These are phyloP conservation scores for Mionectes macconnelli DNA, from an alignment of 2,113 vertebrate genomes.

Conservation along the genomic window DNA sequence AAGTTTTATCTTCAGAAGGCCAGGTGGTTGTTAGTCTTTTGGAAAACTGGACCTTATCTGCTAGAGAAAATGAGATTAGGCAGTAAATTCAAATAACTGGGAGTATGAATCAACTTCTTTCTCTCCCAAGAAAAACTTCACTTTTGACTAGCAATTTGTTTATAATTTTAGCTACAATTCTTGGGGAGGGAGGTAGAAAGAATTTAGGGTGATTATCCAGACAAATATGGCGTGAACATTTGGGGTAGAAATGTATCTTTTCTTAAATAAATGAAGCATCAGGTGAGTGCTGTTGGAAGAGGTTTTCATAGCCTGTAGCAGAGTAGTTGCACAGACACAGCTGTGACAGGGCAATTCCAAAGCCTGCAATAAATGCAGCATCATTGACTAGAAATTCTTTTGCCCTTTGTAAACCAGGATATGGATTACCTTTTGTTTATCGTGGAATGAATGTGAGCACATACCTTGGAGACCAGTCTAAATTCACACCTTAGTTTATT, in stretches of 20 bases:
- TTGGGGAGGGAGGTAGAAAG: background rate
- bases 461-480: background rate
- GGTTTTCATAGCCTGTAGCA: background rate
- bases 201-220: background rate
- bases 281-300: background rate
- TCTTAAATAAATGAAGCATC: background rate
- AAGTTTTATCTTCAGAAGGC: background rate
- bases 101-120: background rate
- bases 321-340: background rate
- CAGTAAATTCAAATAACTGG: background rate
- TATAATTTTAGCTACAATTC: background rate
- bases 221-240: background rate
- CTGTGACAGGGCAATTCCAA: background rate
- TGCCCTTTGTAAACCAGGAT: background rate
- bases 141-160: background rate
- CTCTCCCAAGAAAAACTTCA: background rate
- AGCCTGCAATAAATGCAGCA: background rate
- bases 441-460: background rate
- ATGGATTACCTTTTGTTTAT: background rate
- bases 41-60: background rate
- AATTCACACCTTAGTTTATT: background rate
- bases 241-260: background rate
- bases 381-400: background rate
- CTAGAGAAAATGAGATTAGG: background rate
- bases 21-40: background rate